Base-by-base conservation (phyloP, 2,888 invertebrate species). In the Ectemnius lituratus region DNA sequence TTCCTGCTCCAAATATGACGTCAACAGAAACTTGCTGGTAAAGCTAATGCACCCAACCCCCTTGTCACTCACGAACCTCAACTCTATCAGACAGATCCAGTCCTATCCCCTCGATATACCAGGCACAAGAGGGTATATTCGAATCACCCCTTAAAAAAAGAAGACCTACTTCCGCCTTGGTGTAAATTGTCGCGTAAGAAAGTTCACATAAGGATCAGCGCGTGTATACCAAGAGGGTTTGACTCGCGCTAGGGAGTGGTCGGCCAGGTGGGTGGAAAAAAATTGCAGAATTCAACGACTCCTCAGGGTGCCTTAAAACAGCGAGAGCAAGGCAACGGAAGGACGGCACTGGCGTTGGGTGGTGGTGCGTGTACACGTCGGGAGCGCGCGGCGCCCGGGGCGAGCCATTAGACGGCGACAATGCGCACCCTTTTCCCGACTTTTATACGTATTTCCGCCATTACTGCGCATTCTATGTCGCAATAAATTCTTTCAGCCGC, bases 361-460 rank as follows among this genome's bases (percentile, higher is more conserved):
- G 68, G 73, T 70, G 73, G 73, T 80, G 82, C 78, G 82, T 81
- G 77, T 79, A 81, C 79, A 76, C 73, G 81, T 79, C 75, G 81
- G 57, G 79, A 74, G 69, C 75, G 73, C 70, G 75, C 83, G 81
- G 82, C 82, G 86, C 86, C 85, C 80, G 85, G 82, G 87, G 87
- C 87, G 80, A 72, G 85, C 87, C 87, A 88, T 88, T 88, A 88
- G 87, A 87, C 86, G 86, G 81, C 87, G 87, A 88, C 87, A 88
- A 88, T 88, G 87, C 87, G 81, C 85, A 86, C 87, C 86, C 87
- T 87, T 87, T 87, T 87, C 84, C 85, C 86, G 85, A 87, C 87
- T 88, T 88, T 88, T 88, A 87, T 87, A 88, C 86, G 87, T 87
- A 88, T 87, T 88, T 88, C 87, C 87, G 87, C 87, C 87, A 87